Percentiles rank a stretch among this genome's conserved stretches.
Evolutionary conservation across 2,113 vertebrate species (phyloP).

Genomic region (Amblyornis subalaris): DNA sequence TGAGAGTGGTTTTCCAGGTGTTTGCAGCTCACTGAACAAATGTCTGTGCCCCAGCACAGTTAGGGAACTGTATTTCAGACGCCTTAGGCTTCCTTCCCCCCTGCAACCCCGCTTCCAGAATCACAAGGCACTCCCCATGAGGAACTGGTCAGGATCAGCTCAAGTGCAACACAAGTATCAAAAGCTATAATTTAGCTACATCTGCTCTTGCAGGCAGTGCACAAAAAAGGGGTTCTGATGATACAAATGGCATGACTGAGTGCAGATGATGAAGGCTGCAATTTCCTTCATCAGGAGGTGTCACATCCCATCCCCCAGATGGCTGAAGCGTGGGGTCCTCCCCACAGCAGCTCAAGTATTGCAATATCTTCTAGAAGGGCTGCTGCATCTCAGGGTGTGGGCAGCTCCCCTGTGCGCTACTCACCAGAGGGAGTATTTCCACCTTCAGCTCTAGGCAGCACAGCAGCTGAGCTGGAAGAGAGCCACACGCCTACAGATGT

Average conservation of each 20-base stretch:
- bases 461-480: constrained; percentile 12
- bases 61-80: not conserved
- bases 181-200: not conserved
- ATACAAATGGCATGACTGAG: not conserved
- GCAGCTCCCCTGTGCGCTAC: not conserved
- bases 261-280: not conserved
- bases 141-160: not conserved
- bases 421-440: not conserved
- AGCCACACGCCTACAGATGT: not conserved
- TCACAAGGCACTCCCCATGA: not conserved
- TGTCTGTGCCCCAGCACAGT: accelerated
- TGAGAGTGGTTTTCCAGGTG: not conserved
- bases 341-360: not conserved
- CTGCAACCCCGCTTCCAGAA: not conserved
- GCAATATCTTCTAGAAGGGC: not conserved
- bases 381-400: not conserved
- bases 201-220: not conserved
- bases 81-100: not conserved
- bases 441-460: not conserved
- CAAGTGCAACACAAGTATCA: accelerated
- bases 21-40: not conserved
- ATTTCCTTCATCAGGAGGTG: not conserved
- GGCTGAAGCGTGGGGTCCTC: not conserved
- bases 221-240: not conserved
- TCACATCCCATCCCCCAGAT: not conserved